Base-by-base conservation (phyloP, 2,888 invertebrate species). In the Drosophila anomelani region DNA sequence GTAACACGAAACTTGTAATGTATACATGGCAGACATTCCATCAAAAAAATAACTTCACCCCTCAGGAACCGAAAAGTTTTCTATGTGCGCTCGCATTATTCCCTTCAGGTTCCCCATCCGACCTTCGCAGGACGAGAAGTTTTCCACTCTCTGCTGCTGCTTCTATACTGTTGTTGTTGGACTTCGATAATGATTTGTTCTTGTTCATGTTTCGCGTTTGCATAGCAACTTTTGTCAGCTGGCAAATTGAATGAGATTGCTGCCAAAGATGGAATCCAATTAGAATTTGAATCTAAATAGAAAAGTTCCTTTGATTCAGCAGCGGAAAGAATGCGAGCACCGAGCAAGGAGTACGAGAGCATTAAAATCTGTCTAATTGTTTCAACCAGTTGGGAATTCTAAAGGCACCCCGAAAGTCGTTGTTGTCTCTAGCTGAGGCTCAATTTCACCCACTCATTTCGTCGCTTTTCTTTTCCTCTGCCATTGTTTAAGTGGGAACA, bases 171-270 rank as follows among this genome's bases (percentile, higher is more conserved):
- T 26, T 36, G 49, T 59, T 74, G 59, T 51, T 74, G 56, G 41
- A 51, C 70, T 47, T 47, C 70, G 66, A 74, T 78, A 74, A 83
- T 68, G 76, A 78, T 69, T 68, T 58, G 57, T 49, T 67, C 55
- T 49, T 54, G 39, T 68, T 55, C 60, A 41, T 69, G 69, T 69
- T 80, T 60, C 57, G 41, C 80, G 85, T 83, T 86, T 71, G 54
- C 84, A 84, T 84, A 79, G 84, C 85, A 84, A 84, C 84, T 87
- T 84, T 81, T 84, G 87, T 83, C 75, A 74, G 75, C 54, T 72
- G 55, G 64, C 58, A 76, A 79, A 51, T 66, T 66, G 64, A 66
- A 66, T 66, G 68, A 49, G 56, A 68, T 68, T 36, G 56, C 68
- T 68, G 68, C 67, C 67, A 67, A 67, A 68, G 67, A 68, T 68